Evolutionary conservation across 1,140 invertebrate genomes (phyloP).

Genomic region (Lordiphosa mommai): DNA sequence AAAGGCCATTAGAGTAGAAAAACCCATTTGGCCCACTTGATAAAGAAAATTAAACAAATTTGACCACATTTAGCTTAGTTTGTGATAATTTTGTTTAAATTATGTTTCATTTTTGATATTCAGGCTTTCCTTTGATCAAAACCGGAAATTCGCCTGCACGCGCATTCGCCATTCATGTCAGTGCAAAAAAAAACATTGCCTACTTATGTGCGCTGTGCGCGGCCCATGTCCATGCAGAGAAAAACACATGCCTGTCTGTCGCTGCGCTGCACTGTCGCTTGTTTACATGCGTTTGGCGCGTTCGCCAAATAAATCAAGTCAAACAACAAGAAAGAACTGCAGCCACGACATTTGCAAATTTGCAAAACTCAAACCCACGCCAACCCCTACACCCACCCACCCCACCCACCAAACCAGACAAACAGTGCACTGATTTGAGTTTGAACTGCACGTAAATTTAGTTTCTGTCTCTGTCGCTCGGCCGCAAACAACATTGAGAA

Average conservation of each 20-base stretch:
- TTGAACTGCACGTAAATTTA: constrained; percentile 37
- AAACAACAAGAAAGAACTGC: constrained; percentile 16
- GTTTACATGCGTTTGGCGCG: constrained; percentile 72
- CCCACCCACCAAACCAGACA: not conserved
- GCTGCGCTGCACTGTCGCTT: constrained; percentile 30
- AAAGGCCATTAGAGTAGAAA: constrained; percentile 2
- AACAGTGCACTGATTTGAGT: constrained; percentile 21
- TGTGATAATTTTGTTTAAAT: no score
- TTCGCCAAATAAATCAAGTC: constrained; percentile 71
- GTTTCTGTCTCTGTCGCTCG: constrained; percentile 20
- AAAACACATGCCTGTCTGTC: constrained; percentile 17
- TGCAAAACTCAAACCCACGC: constrained; percentile 36
- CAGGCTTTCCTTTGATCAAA: no score
- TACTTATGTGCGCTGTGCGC: constrained; percentile 43
- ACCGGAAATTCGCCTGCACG: no score
- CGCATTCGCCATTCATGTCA: no score
- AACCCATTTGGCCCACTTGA: not conserved
- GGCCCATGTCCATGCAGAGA: not conserved
- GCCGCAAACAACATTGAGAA: constrained; percentile 27
- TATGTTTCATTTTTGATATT: no score
- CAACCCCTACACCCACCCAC: not conserved
- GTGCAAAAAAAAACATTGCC: constrained; percentile 53
- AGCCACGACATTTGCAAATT: constrained; percentile 30
- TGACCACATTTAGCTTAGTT: no score
- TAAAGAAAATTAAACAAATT: no score